phyloP scores from a whole-genome alignment of 2,113 vertebrate genomes.

The Muntiacus muntjak region DNA sequence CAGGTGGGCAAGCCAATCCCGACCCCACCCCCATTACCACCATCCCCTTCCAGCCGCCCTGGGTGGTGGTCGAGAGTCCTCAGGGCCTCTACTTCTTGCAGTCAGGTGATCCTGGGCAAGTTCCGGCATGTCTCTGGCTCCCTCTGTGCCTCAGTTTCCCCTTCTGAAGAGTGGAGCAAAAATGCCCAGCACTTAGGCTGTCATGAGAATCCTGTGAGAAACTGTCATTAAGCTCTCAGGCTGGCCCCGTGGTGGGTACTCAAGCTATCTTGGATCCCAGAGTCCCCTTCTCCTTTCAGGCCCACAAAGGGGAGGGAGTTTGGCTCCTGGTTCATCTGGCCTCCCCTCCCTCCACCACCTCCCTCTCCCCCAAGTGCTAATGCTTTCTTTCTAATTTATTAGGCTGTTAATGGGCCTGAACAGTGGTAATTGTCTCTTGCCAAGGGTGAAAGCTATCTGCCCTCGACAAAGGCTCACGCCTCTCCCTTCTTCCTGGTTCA shows the following conservation, averaged over 20 bases:
- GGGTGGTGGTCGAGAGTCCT: neutral
- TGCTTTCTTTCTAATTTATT: constrained; percentile 1
- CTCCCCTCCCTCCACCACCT: neutral
- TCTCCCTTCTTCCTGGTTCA: neutral
- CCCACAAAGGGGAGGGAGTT: neutral
- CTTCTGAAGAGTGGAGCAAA: neutral
- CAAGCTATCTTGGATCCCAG: neutral
- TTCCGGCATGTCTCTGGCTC: neutral
- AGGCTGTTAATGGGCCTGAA: neutral
- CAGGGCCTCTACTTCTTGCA: neutral
- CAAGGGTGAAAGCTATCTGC: neutral
- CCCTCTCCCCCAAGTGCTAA: neutral
- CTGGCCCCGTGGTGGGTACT: neutral
- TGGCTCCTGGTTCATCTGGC: neutral
- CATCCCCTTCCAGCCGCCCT: fast-evolving
- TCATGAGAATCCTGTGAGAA: neutral
- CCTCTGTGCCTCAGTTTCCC: neutral
- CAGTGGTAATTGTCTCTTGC: neutral
- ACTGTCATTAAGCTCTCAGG: neutral
- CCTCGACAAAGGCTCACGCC: neutral
- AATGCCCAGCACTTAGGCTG: neutral
- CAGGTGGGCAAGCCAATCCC: neutral
- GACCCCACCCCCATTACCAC: neutral
- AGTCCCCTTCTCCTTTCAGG: neutral
- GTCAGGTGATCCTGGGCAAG: neutral